A percentile compares a stretch with the other conserved stretches of the same genome.
Evolutionary conservation across 2,113 vertebrate genomes (phyloP).

Genomic region (Collichthys lucidus): DNA sequence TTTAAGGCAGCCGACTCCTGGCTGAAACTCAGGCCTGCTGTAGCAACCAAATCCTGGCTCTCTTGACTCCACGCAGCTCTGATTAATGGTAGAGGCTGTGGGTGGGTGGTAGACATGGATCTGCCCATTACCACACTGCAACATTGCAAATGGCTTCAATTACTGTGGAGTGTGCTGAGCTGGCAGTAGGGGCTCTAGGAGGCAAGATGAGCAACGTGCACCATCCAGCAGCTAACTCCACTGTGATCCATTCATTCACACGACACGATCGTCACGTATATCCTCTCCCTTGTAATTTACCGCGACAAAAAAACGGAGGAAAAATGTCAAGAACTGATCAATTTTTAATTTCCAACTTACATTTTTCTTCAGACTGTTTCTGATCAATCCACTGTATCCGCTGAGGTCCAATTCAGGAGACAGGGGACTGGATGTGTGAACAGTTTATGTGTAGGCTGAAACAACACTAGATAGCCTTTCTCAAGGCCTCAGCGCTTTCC

Average conservation of each 20-base stretch:
- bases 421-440: slow-evolving; percentile 35
- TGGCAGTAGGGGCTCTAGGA: slow-evolving; percentile 78
- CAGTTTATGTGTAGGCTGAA: slow-evolving; percentile 54
- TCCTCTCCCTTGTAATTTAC: slow-evolving; percentile 41
- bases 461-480: slow-evolving; percentile 56
- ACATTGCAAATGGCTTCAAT: slow-evolving; percentile 89
- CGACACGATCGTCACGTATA: slow-evolving; percentile 42
- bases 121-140: slow-evolving; percentile 87
- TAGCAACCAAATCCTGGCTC: slow-evolving; percentile 79
- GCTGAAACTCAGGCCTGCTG: slow-evolving; percentile 75
- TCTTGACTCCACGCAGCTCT: slow-evolving; percentile 78
- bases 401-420: slow-evolving; percentile 29
- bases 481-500: slow-evolving; percentile 61
- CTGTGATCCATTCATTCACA: slow-evolving; percentile 74
- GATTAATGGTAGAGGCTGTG: slow-evolving; percentile 87
- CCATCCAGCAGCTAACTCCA: slow-evolving; percentile 63
- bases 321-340: background rate
- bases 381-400: slow-evolving; percentile 15
- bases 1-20: slow-evolving; percentile 76
- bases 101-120: slow-evolving; percentile 86
- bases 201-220: slow-evolving; percentile 76
- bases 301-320: background rate
- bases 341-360: slow-evolving; percentile 15
- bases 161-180: slow-evolving; percentile 87
- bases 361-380: slow-evolving; percentile 16